These are phyloP conservation scores for Temnopleurus reevesii DNA, from an alignment of 53 echinoderm and acorn worm genomes.

Conservation along the genomic window DNA sequence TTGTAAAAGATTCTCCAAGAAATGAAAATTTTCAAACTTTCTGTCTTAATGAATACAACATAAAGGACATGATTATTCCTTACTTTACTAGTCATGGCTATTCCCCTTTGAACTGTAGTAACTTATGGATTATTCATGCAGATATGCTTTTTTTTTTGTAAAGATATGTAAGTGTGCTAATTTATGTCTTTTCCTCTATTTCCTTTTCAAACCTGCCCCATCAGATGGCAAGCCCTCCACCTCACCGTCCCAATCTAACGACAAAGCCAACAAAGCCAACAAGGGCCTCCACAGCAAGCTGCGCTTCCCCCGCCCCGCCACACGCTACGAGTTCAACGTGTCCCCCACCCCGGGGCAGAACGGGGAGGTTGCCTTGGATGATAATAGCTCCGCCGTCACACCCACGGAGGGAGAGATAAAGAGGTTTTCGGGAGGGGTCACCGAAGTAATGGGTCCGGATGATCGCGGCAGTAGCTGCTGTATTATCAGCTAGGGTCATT, in stretches of 20 bases:
- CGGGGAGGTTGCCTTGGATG: not conserved
- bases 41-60: too few relatives aligned
- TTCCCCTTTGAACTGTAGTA: too few relatives aligned
- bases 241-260: not conserved
- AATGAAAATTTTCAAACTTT: too few relatives aligned
- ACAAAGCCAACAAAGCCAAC: not conserved
- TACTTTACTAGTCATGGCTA: too few relatives aligned
- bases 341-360: constrained; percentile 8
- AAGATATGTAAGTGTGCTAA: too few relatives aligned
- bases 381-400: not conserved
- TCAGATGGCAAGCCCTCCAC: not conserved
- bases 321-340: constrained; percentile 14
- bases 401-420: constrained; percentile 6
- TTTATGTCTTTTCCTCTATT: not conserved
- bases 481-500: constrained; percentile 30
- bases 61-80: too few relatives aligned
- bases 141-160: too few relatives aligned
- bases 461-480: constrained; percentile 12
- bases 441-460: constrained; percentile 25
- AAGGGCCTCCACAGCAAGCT: not conserved
- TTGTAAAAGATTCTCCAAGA: too few relatives aligned
- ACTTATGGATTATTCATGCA: too few relatives aligned
- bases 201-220: not conserved
- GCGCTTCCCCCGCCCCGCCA: not conserved
- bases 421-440: constrained; percentile 1